These are phyloP conservation scores for Natator depressus DNA, from an alignment of 2,113 vertebrate genomes.

Conservation along the genomic window DNA sequence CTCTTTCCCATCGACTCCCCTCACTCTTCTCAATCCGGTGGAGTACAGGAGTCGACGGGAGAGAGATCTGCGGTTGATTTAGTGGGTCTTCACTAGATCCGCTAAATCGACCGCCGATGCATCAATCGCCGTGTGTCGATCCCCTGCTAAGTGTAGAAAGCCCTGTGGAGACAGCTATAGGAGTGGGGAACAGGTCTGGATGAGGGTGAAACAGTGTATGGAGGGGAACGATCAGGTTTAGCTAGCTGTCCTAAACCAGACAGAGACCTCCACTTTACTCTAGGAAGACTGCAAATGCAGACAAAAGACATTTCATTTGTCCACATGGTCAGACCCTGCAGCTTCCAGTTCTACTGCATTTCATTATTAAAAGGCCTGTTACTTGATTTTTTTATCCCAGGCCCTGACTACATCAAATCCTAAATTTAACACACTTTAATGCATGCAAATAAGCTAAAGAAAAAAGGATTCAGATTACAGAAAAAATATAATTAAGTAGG, in stretches of 20 bases:
- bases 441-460: slow-evolving; percentile 47
- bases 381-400: not conserved
- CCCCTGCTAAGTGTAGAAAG: no score
- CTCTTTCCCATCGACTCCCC: no score
- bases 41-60: no score
- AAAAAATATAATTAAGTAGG: slow-evolving; percentile 38
- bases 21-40: no score
- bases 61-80: no score
- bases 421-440: slow-evolving; percentile 43
- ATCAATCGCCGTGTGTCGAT: no score
- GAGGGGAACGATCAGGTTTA: slow-evolving; percentile 81
- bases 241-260: slow-evolving; percentile 74
- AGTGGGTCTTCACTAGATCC: no score
- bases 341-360: slow-evolving; percentile 69
- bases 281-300: slow-evolving; percentile 75
- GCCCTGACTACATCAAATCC: slow-evolving; percentile 34
- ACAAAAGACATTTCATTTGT: slow-evolving; percentile 75
- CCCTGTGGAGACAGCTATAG: not conserved
- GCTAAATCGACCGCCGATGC: no score
- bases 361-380: slow-evolving; percentile 14
- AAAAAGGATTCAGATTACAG: slow-evolving; percentile 40
- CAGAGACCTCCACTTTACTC: slow-evolving; percentile 81
- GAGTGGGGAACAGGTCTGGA: not conserved
- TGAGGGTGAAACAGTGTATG: slow-evolving; percentile 7
- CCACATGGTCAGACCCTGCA: slow-evolving; percentile 57